A percentile compares a stretch with the other conserved stretches of the same genome.
Conservation (phyloP, 2,888 invertebrate genomes). For the Athalia cordata region DNA sequence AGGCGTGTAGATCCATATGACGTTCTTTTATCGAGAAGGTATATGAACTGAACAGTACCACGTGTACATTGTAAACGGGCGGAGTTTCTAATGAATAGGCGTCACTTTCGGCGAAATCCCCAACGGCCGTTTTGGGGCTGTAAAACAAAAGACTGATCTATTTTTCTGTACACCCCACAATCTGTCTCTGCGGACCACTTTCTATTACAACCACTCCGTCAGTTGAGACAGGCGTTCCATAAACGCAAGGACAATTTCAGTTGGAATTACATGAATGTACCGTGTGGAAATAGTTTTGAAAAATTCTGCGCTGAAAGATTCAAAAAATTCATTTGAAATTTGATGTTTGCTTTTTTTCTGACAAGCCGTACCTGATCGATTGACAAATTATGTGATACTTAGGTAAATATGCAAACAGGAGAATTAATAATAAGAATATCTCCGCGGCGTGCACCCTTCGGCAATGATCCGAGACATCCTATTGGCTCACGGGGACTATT, state of each 20-base stretch:
- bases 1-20: not conserved
- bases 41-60: not conserved
- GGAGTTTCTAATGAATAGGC: constrained; percentile 58
- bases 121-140: constrained; percentile 66
- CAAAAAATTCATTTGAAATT: not conserved
- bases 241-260: not conserved
- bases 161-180: constrained; percentile 62
- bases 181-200: constrained; percentile 66
- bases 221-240: constrained; percentile 13
- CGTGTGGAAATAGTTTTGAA: no score
- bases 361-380: constrained; percentile 35
- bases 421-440: constrained; percentile 54
- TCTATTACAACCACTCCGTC: constrained; percentile 56
- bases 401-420: constrained; percentile 48
- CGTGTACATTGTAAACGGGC: constrained; percentile 26
- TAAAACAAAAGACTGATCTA: constrained; percentile 70
- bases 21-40: constrained; percentile 1
- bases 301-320: no score
- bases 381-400: constrained; percentile 43
- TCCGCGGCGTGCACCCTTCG: not conserved
- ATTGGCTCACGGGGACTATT: constrained; percentile 56
- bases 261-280: no score
- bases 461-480: not conserved
- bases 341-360: constrained; percentile 22
- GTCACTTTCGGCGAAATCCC: constrained; percentile 62